These are phyloP conservation scores for Erpobdella octoculata DNA, from an alignment of 2,888 invertebrate genomes.

Conservation along the genomic window DNA sequence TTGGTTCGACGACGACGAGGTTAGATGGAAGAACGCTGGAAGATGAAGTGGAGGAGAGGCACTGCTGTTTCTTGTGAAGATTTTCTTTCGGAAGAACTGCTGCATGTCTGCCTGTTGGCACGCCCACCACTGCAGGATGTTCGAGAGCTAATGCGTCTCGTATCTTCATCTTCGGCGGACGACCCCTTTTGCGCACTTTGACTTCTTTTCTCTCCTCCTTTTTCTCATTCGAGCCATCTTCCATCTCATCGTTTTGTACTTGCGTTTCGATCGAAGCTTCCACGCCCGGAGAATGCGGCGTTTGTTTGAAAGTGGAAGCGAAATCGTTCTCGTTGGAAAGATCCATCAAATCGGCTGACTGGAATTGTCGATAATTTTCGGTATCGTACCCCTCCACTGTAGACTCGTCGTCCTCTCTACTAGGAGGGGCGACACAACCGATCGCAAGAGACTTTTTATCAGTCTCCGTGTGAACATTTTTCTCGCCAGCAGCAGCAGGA, in stretches of 20 bases:
- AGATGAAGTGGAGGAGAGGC: too few species aligned
- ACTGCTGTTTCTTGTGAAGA: conserved; percentile 1
- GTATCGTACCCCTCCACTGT: conserved; percentile 9
- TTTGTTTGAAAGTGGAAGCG: neutral
- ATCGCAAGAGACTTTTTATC: too few species aligned
- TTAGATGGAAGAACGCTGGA: too few species aligned
- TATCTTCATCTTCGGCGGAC: neutral
- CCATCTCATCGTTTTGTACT: neutral
- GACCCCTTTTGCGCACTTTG: neutral
- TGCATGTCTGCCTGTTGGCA: neutral
- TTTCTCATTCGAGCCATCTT: neutral
- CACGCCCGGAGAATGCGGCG: neutral
- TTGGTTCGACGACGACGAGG: too few species aligned
- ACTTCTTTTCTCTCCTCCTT: neutral
- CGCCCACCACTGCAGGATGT: too few species aligned
- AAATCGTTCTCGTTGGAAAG: neutral
- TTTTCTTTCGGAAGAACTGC: neutral
- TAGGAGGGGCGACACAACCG: too few species aligned
- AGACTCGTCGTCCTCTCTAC: conserved; percentile 10
- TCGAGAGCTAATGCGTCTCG: too few species aligned
- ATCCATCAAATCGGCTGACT: neutral
- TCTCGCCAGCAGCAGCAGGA: too few species aligned
- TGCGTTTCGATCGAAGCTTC: neutral
- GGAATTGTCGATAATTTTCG: neutral
- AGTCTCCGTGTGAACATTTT: too few species aligned